phyloP scores from a whole-genome alignment of 2,113 vertebrate species.

The Chauna torquata region DNA sequence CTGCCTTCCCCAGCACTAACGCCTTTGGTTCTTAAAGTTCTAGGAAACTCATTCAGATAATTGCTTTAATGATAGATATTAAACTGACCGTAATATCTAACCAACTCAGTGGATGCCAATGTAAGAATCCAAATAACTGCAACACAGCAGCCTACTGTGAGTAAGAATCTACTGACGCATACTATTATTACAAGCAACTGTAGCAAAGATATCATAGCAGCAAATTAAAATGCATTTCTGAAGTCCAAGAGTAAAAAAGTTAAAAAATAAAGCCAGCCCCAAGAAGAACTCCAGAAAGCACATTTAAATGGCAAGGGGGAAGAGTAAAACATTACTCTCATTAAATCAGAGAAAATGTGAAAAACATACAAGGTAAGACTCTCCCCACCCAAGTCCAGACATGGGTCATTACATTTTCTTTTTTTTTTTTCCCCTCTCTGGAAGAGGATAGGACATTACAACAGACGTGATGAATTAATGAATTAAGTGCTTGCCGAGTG shows the following conservation, averaged over 20 bases:
- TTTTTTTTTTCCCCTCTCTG: not conserved
- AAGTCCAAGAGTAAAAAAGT: not conserved
- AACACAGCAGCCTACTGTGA: not conserved
- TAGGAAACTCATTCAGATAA: not conserved
- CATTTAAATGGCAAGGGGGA: not conserved
- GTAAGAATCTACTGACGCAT: not conserved
- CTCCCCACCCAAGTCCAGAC: not conserved
- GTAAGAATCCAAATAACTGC: not conserved
- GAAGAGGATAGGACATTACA: not conserved
- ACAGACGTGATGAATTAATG: not conserved
- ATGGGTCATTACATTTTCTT: too few species aligned
- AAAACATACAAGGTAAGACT: not conserved
- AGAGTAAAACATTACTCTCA: not conserved
- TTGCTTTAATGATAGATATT: not conserved
- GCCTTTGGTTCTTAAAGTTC: not conserved
- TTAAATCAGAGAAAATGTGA: not conserved
- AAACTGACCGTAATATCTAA: not conserved
- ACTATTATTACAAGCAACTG: not conserved
- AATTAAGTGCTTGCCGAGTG: not conserved
- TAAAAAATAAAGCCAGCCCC: not conserved
- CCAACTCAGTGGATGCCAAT: not conserved
- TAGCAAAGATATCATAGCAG: not conserved
- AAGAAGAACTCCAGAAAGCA: not conserved
- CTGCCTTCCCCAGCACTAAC: not conserved
- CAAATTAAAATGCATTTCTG: not conserved